A percentile compares a stretch with the other conserved stretches of the same genome.
These are phyloP conservation scores for Drosophila putrida DNA, from an alignment of 2,888 invertebrate genomes.

Conservation along the genomic window DNA sequence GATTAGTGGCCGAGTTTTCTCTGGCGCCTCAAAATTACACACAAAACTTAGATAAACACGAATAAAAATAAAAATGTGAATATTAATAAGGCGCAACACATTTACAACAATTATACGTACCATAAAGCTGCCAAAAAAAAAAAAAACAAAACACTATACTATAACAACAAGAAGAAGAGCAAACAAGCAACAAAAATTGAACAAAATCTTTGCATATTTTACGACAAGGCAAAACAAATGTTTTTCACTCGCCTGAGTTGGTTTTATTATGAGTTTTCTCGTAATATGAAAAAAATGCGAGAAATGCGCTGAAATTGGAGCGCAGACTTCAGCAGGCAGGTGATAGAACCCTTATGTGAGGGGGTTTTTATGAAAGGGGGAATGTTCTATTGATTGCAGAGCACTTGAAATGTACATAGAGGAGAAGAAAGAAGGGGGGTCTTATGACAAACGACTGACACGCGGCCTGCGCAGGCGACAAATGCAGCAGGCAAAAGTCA, in stretches of 20 bases:
- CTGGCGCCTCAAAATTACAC: constrained; percentile 67
- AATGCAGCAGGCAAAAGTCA: constrained; percentile 64
- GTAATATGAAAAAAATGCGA: constrained; percentile 73
- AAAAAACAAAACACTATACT: no score
- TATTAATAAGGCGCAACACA: constrained; percentile 73
- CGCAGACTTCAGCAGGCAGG: constrained; percentile 61
- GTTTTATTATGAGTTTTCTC: constrained; percentile 74
- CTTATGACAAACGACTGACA: constrained; percentile 78
- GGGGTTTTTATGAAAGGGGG: no score
- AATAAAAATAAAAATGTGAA: constrained; percentile 53
- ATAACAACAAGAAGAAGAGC: constrained; percentile 10
- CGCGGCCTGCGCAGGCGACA: constrained; percentile 78
- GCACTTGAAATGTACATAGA: constrained; percentile 37
- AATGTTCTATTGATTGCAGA: constrained; percentile 59
- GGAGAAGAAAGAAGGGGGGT: neutral
- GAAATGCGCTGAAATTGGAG: constrained; percentile 76
- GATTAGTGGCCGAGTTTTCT: constrained; percentile 37
- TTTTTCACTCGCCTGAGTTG: constrained; percentile 69
- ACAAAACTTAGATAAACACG: constrained; percentile 70
- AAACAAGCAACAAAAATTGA: constrained; percentile 38
- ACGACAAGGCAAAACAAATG: constrained; percentile 81
- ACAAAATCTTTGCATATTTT: constrained; percentile 72
- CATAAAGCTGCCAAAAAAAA: constrained; percentile 73
- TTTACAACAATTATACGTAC: constrained; percentile 75
- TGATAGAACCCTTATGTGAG: constrained; percentile 25